These are phyloP conservation scores for Donacobius atricapilla DNA, from an alignment of 2,113 vertebrate species.

Conservation along the genomic window DNA sequence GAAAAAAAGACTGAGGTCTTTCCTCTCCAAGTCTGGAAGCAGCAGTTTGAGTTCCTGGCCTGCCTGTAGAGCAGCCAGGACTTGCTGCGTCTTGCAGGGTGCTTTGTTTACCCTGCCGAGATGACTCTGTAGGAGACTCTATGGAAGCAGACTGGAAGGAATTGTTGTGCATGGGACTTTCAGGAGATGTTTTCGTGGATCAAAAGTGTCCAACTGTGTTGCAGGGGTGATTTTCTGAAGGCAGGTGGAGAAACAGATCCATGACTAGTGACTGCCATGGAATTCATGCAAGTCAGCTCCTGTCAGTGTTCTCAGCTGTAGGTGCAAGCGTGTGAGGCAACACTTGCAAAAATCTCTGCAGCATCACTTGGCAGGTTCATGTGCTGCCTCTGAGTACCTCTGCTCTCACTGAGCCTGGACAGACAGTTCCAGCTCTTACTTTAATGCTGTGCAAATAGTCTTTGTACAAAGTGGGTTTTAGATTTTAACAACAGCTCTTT, in stretches of 20 bases:
- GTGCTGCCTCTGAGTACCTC: background rate
- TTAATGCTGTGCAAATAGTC: constrained; percentile 14
- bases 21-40: background rate
- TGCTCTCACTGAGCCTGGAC: background rate
- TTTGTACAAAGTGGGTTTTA: background rate
- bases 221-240: background rate
- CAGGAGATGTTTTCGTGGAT: background rate
- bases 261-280: background rate
- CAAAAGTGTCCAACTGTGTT: background rate
- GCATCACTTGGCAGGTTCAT: background rate
- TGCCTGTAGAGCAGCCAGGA: background rate
- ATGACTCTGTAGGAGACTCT: background rate
- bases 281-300: background rate
- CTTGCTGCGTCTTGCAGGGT: background rate
- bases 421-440: background rate
- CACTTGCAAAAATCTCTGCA: rapidly evolving
- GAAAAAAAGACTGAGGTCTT: background rate
- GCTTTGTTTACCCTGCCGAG: background rate
- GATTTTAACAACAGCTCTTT: background rate
- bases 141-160: background rate
- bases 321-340: background rate
- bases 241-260: background rate
- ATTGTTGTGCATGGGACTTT: background rate
- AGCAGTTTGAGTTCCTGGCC: background rate
- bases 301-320: background rate